Evolutionary conservation across 2,888 invertebrate species (phyloP), one percentile per base, ranked within the genome.

Genomic region (Corythucha ciliata): DNA sequence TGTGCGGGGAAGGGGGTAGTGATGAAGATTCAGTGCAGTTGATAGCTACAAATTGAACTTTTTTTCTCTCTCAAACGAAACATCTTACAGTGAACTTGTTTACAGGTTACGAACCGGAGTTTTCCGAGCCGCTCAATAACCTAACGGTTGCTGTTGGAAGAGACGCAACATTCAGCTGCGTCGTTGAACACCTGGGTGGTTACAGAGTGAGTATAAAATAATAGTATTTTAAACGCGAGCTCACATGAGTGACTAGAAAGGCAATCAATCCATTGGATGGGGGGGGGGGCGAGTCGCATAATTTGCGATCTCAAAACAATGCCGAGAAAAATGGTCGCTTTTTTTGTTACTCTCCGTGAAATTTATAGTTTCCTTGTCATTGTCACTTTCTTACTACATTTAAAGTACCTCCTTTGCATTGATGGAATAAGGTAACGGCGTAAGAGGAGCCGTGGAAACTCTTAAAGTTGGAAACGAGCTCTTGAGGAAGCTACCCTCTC

Each of bases 101-200:
- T 34, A 83, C 80, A 64, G 80, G 81, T 57, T 84, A 80, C 69
- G 83, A 83, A 68, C 90, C 90, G 18, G 86, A 88, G 69, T 91
- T 91, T 66, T 79, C 80, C 53, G 83, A 84, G 63, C 81, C 84
- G 34, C 78, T 91, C 65, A 75, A 79, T 61, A 91, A 91, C 73
- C 74, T 89, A 62, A 89, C 89, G 51, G 78, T 90, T 52, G 79
- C 88, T 47, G 75, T 87, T 55, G 89, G 89, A 56, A 75, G 90
- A 64, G 89, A 91, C 69, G 89, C 89, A 54, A 83, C 81, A 55
- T 87, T 91, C 67, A 82, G 82, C 66, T 91, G 91, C 69, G 74
- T 83, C 65, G 88, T 91, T 50, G 80, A 83, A 65, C 83, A 88
- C 69, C 76, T 91, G 60, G 89, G 89, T 49, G 87, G 88, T 63